Conservation (phyloP, 2,797 vertebrate genomes). For the Phalloptychus januarius region DNA sequence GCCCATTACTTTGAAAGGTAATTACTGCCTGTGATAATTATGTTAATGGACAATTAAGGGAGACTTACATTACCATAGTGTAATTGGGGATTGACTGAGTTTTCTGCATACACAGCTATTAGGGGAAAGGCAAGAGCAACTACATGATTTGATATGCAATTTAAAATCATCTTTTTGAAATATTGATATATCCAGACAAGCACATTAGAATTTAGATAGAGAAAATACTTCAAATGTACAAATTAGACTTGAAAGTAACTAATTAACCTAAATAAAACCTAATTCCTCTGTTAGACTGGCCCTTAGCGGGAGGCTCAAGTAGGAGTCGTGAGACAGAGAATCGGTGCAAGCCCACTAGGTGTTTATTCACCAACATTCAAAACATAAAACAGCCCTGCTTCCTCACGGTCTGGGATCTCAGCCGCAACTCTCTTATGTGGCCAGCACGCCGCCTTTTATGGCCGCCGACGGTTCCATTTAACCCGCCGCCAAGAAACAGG, state of each 20-base stretch:
- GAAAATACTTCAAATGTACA: not conserved
- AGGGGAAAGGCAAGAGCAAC: constrained; percentile 46
- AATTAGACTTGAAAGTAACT: not conserved
- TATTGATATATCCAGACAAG: constrained; percentile 33
- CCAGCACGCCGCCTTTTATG: too few species aligned
- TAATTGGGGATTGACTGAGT: constrained; percentile 64
- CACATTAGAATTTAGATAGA: constrained; percentile 4
- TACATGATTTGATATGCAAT: constrained; percentile 37
- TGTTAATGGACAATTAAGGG: constrained; percentile 69
- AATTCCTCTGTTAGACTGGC: too few species aligned
- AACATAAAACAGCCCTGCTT: too few species aligned
- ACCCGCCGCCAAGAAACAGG: too few species aligned
- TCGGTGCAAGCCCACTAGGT: too few species aligned
- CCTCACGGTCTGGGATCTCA: too few species aligned
- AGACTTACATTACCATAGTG: constrained; percentile 60
- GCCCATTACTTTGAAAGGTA: constrained; percentile 72
- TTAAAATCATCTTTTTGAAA: constrained; percentile 58
- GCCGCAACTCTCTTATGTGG: too few species aligned
- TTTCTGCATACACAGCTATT: constrained; percentile 56
- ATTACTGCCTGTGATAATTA: constrained; percentile 72
- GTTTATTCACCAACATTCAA: too few species aligned
- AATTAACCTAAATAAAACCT: not conserved
- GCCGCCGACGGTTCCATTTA: too few species aligned
- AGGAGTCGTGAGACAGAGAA: too few species aligned
- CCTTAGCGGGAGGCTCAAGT: too few species aligned